Base-by-base conservation (phyloP, 2,797 vertebrate species). In the Smutsia gigantea region DNA sequence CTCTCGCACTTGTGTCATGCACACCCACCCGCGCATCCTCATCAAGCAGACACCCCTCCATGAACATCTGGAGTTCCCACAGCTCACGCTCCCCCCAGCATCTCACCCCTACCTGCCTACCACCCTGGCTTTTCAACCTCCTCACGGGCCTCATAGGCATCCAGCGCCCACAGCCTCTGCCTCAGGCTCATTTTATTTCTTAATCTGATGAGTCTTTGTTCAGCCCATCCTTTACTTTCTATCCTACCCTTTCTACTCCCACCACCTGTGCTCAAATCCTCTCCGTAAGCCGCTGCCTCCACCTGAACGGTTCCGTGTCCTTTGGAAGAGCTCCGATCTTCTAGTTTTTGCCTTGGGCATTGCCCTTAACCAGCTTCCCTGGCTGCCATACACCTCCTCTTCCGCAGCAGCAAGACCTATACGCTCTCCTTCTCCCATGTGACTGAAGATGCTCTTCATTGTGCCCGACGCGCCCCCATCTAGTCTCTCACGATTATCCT, bases 81-180 rank as follows among this genome's bases (percentile, higher is more conserved):
- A 8, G 15, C 34, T 53, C 19, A 11, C 29, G 2, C 25, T n/a
- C 49, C 34, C 34, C 34, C 13, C 25, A 29, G 14, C 15, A 11
- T 42, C 25, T 77, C 17, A 46, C 9, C 5, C 21, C 34, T 31
- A 2, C 77, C 9, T 0, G 1, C 21, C 34, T 8, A 5, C 42
- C 18, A 21, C 7, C 14, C 8, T 2, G 18, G 25, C 82, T 93
- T 17, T 27, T n/a, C 53, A 53, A 15, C 1, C 46, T 49, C 3
- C 11, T 9, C 1, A 3, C 0, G 7, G 15, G 29, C 19, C n/a
- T 84, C 29, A 19, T 12, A 0, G 2, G 3, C 1, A 0, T 46
- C 15, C 34, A 23, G 31, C 81, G 13, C 12, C 34, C 25, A 21
- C 37, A 27, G 11, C 37, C n/a, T 27, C n/a, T 23, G 29, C 31